phyloP scores from a whole-genome alignment of 2,113 vertebrate genomes.

The Rhinopomastus cyanomelas region DNA sequence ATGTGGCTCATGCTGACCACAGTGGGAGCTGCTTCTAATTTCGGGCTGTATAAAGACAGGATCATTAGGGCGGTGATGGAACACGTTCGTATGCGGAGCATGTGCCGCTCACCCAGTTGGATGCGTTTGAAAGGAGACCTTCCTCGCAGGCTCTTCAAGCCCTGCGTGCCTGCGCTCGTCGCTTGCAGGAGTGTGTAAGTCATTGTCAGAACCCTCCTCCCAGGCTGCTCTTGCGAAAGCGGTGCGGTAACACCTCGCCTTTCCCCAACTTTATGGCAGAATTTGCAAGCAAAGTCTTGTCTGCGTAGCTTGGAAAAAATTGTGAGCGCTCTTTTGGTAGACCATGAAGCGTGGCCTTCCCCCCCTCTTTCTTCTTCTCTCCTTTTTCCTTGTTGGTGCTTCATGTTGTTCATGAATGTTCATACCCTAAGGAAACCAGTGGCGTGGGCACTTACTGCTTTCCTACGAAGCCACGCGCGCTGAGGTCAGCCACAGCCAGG shows the following conservation, averaged over 20 bases:
- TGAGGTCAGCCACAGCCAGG: not conserved
- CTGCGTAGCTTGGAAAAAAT: conserved; percentile 1
- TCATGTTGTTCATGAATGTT: not conserved
- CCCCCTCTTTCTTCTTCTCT: accelerated
- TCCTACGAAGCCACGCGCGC: accelerated
- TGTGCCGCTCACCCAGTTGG: conserved; percentile 2
- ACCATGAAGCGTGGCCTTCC: not conserved
- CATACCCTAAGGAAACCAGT: not conserved
- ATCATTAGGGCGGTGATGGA: not conserved
- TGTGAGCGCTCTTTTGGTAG: not conserved
- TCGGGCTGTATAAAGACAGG: not conserved
- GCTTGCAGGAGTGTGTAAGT: conserved; percentile 56
- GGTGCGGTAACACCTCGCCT: conserved; percentile 38
- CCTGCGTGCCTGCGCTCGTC: not conserved
- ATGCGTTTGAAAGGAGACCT: not conserved
- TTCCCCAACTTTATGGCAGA: conserved; percentile 14
- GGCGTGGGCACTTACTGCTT: not conserved
- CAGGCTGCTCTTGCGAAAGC: conserved; percentile 48
- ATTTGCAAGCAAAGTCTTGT: conserved; percentile 60
- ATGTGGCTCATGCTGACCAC: conserved; percentile 23
- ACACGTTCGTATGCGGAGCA: not conserved
- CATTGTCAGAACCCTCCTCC: conserved; percentile 35
- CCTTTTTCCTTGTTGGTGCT: not conserved
- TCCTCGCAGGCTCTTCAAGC: conserved; percentile 10
- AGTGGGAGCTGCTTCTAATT: conserved; percentile 9